Base-by-base conservation (phyloP, 2,797 vertebrate genomes). In the Pangasius mekongensis region DNA sequence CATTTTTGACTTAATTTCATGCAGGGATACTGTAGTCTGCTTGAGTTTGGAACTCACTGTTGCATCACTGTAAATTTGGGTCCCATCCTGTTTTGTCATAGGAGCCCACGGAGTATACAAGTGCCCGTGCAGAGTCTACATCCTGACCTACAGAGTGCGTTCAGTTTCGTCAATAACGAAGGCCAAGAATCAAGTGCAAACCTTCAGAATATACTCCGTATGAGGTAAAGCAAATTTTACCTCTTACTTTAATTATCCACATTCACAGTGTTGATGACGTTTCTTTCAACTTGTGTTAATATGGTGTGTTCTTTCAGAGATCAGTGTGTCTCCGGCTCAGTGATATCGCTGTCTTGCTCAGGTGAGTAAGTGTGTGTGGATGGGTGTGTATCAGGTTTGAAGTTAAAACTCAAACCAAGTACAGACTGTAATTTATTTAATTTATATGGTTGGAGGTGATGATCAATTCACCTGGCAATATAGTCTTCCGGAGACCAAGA, bases 261-360 rank as follows among this genome's bases (percentile, higher is more conserved):
- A 3, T 64, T 52, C 22, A 54, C 0, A 6, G 0, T 18, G 39
- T 47, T 22, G 36, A 52, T 3, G 27, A 9, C 0, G 33, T 27
- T 3, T 54, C 9, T 73, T 8, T 27, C 1, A 30, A 14, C 9
- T 18, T 77, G 24, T n/a, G 16, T 78, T 36, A 62, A 76, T 4
- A 3, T 30, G 30, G 36, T 4, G 9, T 76, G 16, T 33, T 86
- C 13, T 74, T 85, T 60, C 81, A 92, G 89, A 58, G 88, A 89
- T 83, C 47, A 49, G 82, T 93, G 92, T 43, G n/a, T 8, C 13
- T 89, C 91, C 0, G 88, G 86, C 58, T 89, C 84, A 0, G 92
- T 91, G 30, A 88, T 92, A 8, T 87, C 92, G 11, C 78, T 93
- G 74, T 91, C 91, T 16, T 93, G 92, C 83, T 93, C 92, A 47